Evolutionary conservation across 2,113 vertebrate species (phyloP).

Genomic region (Ctenodactylus gundi): DNA sequence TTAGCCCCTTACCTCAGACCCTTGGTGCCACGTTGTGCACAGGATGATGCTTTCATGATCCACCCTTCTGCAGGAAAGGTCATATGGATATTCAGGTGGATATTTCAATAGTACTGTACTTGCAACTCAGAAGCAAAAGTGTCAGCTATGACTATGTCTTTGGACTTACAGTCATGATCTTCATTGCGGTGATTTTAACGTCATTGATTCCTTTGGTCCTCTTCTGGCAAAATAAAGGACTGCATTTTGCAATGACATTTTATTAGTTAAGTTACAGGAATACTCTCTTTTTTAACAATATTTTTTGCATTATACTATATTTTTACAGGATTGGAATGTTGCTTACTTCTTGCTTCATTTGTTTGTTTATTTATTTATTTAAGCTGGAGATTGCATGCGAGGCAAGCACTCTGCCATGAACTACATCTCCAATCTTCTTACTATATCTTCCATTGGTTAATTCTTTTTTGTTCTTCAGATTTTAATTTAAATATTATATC

Average conservation of each 20-base stretch:
- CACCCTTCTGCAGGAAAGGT: not conserved
- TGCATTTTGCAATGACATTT: not conserved
- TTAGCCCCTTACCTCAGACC: not conserved
- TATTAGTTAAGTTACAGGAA: slow-evolving; percentile 15
- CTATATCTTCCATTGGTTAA: not conserved
- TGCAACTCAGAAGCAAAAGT: not conserved
- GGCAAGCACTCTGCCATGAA: not conserved
- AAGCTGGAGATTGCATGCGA: too few relatives aligned
- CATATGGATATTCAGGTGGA: not conserved
- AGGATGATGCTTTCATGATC: not conserved
- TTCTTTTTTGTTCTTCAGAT: not conserved
- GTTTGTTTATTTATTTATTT: too few relatives aligned
- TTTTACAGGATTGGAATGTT: slow-evolving; percentile 26
- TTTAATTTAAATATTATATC: slow-evolving; percentile 38
- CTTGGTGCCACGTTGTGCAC: not conserved
- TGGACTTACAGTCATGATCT: not conserved
- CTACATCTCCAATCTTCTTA: not conserved
- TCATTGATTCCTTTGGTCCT: not conserved
- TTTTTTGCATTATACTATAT: not conserved
- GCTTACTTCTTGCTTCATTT: slow-evolving; percentile 42
- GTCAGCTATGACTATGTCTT: not conserved
- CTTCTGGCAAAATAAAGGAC: not conserved
- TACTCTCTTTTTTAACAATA: not conserved
- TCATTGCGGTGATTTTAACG: not conserved
- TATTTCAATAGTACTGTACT: not conserved